A percentile compares a stretch with the other conserved stretches of the same genome.
Conservation (phyloP, 1,140 invertebrate species). For the Scaptomyza hsui region DNA sequence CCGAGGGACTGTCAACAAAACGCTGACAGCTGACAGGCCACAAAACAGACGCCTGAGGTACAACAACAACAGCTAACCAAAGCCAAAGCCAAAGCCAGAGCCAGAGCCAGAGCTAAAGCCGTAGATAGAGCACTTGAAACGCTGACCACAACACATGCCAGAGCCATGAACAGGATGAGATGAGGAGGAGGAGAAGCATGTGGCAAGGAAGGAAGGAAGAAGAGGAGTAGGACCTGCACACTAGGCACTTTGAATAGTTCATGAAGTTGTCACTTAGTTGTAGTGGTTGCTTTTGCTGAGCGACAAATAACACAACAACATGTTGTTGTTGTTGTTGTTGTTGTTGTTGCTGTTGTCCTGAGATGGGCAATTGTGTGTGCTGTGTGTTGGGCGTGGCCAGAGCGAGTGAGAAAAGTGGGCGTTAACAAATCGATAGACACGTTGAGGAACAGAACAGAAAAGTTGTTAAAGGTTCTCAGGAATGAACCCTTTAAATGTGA, state of each 20-base stretch:
- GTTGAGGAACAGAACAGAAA: constrained; percentile 33
- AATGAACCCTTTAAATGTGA: constrained; percentile 33
- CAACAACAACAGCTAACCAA: constrained; percentile 26
- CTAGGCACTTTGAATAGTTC: constrained; percentile 68
- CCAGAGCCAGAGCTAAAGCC: background rate
- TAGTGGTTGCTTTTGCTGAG: constrained; percentile 40
- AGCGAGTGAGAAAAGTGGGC: too few species aligned
- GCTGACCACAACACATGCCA: constrained; percentile 61
- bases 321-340: constrained; percentile 3
- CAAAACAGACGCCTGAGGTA: constrained; percentile 41
- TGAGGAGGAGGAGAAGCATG: background rate
- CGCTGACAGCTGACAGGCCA: constrained; percentile 74
- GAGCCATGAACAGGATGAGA: constrained; percentile 32
- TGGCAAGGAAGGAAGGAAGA: background rate
- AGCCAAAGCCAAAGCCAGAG: constrained; percentile 40
- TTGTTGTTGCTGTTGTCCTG: background rate
- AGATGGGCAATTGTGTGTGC: constrained; percentile 17
- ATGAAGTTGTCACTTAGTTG: constrained; percentile 77
- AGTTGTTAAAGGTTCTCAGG: constrained; percentile 13
- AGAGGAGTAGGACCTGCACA: background rate
- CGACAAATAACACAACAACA: constrained; percentile 50
- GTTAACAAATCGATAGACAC: constrained; percentile 47
- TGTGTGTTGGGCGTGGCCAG: too few species aligned
- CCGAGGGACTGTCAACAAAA: constrained; percentile 61
- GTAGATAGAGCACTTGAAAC: constrained; percentile 39